A percentile compares a stretch with the other conserved stretches of the same genome.
Evolutionary conservation across 1,140 invertebrate species (phyloP).

Genomic region (Drosophila persimilis): DNA sequence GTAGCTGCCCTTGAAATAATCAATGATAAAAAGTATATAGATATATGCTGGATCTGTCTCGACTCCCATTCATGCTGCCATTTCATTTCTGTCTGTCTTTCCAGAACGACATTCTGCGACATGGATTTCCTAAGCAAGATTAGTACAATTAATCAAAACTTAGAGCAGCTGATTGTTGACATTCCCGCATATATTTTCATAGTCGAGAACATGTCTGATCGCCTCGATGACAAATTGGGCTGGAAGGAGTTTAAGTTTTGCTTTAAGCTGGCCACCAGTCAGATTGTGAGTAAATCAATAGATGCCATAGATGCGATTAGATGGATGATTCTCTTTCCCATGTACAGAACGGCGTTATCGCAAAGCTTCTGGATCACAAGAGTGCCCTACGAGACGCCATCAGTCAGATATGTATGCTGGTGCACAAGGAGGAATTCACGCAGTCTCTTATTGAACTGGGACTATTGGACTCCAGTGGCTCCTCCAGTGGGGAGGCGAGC

Average conservation of each 20-base stretch:
- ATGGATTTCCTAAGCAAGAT: constrained; percentile 86
- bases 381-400: constrained; percentile 82
- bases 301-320: too few relatives aligned
- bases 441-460: constrained; percentile 85
- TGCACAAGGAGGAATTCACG: constrained; percentile 86
- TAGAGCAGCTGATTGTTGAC: constrained; percentile 86
- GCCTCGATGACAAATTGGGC: constrained; percentile 86
- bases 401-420: constrained; percentile 84
- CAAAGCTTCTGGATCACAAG: constrained; percentile 84
- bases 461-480: constrained; percentile 80
- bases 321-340: too few relatives aligned
- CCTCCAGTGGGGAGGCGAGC: constrained; percentile 51
- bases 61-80: neutral
- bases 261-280: constrained; percentile 88
- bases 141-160: constrained; percentile 85
- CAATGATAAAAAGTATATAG: constrained; percentile 69
- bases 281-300: constrained; percentile 85
- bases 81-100: neutral
- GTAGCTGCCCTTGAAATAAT: constrained; percentile 72
- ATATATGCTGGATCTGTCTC: too few relatives aligned
- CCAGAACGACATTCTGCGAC: constrained; percentile 85
- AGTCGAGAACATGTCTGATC: constrained; percentile 86
- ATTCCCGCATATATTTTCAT: constrained; percentile 86
- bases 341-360: constrained; percentile 84
- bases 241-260: constrained; percentile 89